Percentiles rank a stretch among this genome's conserved stretches.
These are phyloP conservation scores for Tetramorium simillimum DNA, from an alignment of 1,140 invertebrate species.

Conservation along the genomic window DNA sequence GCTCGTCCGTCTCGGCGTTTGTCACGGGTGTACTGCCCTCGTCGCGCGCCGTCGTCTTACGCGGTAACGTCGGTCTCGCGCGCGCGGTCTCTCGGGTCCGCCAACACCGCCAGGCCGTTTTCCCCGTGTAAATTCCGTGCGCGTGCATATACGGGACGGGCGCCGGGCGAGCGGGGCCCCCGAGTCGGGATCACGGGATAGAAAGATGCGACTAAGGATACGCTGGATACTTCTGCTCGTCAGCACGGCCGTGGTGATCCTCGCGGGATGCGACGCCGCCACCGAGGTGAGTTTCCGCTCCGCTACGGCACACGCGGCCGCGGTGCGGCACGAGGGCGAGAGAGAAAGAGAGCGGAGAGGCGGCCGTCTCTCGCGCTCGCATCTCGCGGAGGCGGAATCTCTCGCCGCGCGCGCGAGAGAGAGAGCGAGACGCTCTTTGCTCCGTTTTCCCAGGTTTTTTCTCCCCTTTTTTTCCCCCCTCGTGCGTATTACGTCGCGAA, in stretches of 20 bases:
- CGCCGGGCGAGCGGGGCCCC: constrained; percentile 60
- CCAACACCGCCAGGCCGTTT: too few relatives aligned
- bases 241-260: constrained; percentile 71
- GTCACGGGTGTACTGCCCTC: constrained; percentile 39
- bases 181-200: constrained; percentile 45
- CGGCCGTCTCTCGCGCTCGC: background rate
- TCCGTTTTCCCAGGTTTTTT: background rate
- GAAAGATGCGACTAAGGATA: constrained; percentile 81
- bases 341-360: background rate
- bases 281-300: constrained; percentile 76
- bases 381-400: background rate
- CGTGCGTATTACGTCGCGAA: background rate
- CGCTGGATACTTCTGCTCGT: constrained; percentile 74
- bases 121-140: constrained; percentile 47
- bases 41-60: background rate
- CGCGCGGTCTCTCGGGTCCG: background rate
- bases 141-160: constrained; percentile 48
- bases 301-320: background rate
- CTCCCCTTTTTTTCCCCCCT: background rate
- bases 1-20: constrained; percentile 60
- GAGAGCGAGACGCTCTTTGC: background rate
- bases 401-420: too few relatives aligned
- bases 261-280: constrained; percentile 76
- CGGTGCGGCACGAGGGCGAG: background rate
- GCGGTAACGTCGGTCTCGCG: background rate